A percentile compares a stretch with the other conserved stretches of the same genome.
These are phyloP conservation scores for Heliangelus exortis DNA, from an alignment of 2,797 vertebrate species.

Conservation along the genomic window DNA sequence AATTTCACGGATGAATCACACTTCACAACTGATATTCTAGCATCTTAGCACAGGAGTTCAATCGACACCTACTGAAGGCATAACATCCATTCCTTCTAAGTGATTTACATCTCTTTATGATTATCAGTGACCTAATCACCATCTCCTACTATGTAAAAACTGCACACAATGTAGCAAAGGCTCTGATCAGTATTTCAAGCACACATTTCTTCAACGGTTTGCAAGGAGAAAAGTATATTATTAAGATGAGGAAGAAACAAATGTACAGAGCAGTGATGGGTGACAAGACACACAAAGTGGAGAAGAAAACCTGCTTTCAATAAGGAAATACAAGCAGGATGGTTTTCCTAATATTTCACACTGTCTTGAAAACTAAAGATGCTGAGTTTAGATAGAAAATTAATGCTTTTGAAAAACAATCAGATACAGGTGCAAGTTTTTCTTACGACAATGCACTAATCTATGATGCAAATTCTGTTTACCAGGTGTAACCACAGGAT, in stretches of 20 bases:
- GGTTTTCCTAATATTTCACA: background rate
- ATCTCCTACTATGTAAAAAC: background rate
- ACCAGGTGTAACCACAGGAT: background rate
- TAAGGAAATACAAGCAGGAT: background rate
- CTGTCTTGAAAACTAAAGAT: background rate
- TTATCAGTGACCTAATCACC: background rate
- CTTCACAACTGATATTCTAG: background rate
- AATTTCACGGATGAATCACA: background rate
- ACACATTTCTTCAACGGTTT: background rate
- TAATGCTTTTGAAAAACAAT: background rate
- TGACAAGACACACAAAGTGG: background rate
- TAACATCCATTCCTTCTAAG: background rate
- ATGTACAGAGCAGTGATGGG: background rate
- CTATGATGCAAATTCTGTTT: background rate
- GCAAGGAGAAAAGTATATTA: background rate
- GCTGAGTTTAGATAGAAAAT: background rate
- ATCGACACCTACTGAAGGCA: background rate
- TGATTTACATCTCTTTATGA: background rate
- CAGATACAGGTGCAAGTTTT: fast-evolving
- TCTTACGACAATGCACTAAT: background rate
- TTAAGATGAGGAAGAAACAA: background rate
- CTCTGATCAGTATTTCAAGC: background rate
- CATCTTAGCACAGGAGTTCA: background rate
- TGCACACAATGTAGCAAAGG: background rate
- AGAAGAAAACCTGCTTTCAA: slow-evolving; percentile 2